Percentiles rank a stretch among this genome's conserved stretches.
phyloP scores from a whole-genome alignment of 2,797 vertebrate species.

The Diplodus sargus region DNA sequence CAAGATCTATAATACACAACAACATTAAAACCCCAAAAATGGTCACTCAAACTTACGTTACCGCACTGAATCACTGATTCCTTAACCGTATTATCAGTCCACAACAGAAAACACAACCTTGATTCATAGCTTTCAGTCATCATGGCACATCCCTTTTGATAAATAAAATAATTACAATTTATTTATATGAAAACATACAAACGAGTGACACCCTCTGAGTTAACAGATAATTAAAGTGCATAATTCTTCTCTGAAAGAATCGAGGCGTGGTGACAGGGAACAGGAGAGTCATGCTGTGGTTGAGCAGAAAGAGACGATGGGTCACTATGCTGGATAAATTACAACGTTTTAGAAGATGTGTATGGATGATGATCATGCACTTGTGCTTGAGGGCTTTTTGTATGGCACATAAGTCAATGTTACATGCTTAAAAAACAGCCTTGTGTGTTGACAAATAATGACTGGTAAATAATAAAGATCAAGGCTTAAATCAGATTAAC shows the following conservation, averaged over 20 bases:
- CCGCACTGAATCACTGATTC: constrained; percentile 10
- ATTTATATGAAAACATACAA: constrained; percentile 52
- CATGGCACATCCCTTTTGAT: constrained; percentile 67
- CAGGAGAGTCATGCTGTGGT: constrained; percentile 53
- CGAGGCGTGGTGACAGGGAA: constrained; percentile 44
- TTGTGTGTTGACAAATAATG: constrained; percentile 15
- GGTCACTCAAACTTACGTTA: not conserved
- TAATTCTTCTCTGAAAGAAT: constrained; percentile 52
- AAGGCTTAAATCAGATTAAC: constrained; percentile 10
- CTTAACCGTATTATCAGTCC: not conserved
- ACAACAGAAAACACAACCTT: constrained; percentile 24
- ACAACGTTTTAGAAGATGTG: constrained; percentile 16
- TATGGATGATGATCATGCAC: constrained; percentile 57
- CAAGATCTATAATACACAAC: constrained; percentile 73
- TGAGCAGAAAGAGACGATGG: constrained; percentile 1
- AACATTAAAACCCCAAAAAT: constrained; percentile 1
- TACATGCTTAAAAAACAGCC: constrained; percentile 46
- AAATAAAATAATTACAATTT: constrained; percentile 62
- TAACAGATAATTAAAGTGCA: constrained; percentile 82
- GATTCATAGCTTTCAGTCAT: constrained; percentile 27
- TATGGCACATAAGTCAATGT: constrained; percentile 50
- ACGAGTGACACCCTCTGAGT: constrained; percentile 61
- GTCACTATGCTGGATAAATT: constrained; percentile 11
- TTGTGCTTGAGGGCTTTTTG: constrained; percentile 50
- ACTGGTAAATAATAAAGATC: constrained; percentile 12